These are phyloP conservation scores for Latheticus oryzae DNA, from an alignment of 2,888 invertebrate genomes.

Conservation along the genomic window DNA sequence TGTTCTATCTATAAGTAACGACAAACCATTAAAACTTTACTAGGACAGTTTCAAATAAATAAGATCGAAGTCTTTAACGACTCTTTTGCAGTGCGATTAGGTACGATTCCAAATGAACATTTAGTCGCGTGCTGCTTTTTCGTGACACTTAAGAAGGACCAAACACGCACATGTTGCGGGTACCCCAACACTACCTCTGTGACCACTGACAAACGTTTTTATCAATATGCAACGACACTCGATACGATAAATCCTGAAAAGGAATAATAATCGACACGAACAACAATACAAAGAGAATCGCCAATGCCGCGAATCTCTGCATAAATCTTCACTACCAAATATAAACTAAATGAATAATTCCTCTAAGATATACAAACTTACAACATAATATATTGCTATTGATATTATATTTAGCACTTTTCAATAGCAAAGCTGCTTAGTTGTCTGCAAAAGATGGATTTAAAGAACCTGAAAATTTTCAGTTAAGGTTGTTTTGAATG, in stretches of 20 bases:
- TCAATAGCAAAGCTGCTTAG: too few relatives aligned
- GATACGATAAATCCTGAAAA: too few relatives aligned
- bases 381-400: too few relatives aligned
- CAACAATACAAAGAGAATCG: not conserved
- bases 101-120: constrained; percentile 56
- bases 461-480: too few relatives aligned
- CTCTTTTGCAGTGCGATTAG: constrained; percentile 41
- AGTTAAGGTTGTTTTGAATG: too few relatives aligned
- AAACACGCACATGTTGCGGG: constrained; percentile 55
- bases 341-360: too few relatives aligned
- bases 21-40: constrained; percentile 20
- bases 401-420: too few relatives aligned
- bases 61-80: constrained; percentile 37
- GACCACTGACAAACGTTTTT: constrained; percentile 10
- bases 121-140: constrained; percentile 57
- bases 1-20: constrained; percentile 47
- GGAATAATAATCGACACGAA: constrained; percentile 10
- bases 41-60: constrained; percentile 33
- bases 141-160: constrained; percentile 52
- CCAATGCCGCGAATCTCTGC: not conserved
- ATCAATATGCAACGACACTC: constrained; percentile 7
- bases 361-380: too few relatives aligned
- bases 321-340: too few relatives aligned
- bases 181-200: constrained; percentile 42
- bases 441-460: too few relatives aligned